phyloP scores from a whole-genome alignment of 2,888 invertebrate genomes.

The Phengaris alcon region DNA sequence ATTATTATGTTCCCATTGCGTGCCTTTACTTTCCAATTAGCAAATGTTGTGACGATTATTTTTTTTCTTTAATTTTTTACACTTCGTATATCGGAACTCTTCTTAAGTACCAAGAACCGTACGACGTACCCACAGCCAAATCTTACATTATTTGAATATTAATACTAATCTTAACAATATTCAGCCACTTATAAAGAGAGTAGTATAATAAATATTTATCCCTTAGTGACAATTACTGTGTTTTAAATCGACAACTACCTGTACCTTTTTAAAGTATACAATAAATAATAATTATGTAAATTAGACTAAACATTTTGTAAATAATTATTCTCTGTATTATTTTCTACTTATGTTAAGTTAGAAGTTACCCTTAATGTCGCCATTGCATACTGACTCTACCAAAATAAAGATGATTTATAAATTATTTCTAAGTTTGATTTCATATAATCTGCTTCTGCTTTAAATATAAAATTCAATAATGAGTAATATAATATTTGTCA shows the following conservation, averaged over 20 bases:
- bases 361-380: slow-evolving; percentile 40
- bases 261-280: neutral
- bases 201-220: neutral
- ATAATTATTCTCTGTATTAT: slow-evolving; percentile 17
- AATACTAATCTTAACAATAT: neutral
- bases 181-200: neutral
- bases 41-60: neutral
- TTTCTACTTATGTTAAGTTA: slow-evolving; percentile 23
- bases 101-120: neutral
- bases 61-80: neutral
- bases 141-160: neutral
- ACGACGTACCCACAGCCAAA: neutral
- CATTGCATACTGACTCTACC: slow-evolving; percentile 59
- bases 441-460: neutral
- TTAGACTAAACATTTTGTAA: slow-evolving; percentile 12
- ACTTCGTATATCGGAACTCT: neutral
- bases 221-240: neutral
- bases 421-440: slow-evolving; percentile 40
- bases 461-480: too few species aligned
- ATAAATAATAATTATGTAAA: slow-evolving; percentile 1
- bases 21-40: neutral
- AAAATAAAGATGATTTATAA: slow-evolving; percentile 67
- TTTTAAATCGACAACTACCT: slow-evolving; percentile 2
- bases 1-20: neutral
- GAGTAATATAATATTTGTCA: too few species aligned